phyloP scores from a whole-genome alignment of 1,140 invertebrate species.

The Holcopasites calliopsidis region DNA sequence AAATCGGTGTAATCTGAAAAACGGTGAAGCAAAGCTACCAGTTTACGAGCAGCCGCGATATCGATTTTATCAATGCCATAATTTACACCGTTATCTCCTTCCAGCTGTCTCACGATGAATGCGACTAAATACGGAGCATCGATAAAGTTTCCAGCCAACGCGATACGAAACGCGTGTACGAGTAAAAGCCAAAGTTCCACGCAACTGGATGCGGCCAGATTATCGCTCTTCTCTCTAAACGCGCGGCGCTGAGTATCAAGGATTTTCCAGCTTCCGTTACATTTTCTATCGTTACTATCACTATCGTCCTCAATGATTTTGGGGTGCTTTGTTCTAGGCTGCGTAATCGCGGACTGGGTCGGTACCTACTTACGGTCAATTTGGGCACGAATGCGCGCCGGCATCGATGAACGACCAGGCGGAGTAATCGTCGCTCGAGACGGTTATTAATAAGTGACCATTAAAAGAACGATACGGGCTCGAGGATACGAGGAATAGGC shows the following conservation, averaged over 20 bases:
- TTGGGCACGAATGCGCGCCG: constrained; percentile 54
- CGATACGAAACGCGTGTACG: constrained; percentile 6
- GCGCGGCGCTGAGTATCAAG: no score
- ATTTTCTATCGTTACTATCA: no score
- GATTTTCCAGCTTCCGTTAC: neutral
- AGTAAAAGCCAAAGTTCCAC: neutral
- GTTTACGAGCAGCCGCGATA: constrained; percentile 22
- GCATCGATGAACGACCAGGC: constrained; percentile 50
- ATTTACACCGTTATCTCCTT: constrained; percentile 61
- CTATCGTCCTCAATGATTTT: no score
- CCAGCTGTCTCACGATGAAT: constrained; percentile 52
- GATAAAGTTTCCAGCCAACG: constrained; percentile 55
- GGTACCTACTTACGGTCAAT: no score
- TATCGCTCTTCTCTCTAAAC: neutral
- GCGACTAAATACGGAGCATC: constrained; percentile 45
- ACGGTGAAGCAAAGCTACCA: constrained; percentile 14
- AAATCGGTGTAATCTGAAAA: constrained; percentile 44
- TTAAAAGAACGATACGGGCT: constrained; percentile 55
- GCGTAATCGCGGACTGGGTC: no score
- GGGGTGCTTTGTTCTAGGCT: no score
- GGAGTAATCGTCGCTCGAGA: constrained; percentile 53
- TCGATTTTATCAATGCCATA: constrained; percentile 62
- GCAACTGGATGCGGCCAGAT: neutral
- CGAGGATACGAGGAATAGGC: constrained; percentile 54
- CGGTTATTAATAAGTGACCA: constrained; percentile 64